Percentiles rank a stretch among this genome's conserved stretches.
phyloP scores from a whole-genome alignment of 2,888 invertebrate genomes.

The Drosophila quinaria region DNA sequence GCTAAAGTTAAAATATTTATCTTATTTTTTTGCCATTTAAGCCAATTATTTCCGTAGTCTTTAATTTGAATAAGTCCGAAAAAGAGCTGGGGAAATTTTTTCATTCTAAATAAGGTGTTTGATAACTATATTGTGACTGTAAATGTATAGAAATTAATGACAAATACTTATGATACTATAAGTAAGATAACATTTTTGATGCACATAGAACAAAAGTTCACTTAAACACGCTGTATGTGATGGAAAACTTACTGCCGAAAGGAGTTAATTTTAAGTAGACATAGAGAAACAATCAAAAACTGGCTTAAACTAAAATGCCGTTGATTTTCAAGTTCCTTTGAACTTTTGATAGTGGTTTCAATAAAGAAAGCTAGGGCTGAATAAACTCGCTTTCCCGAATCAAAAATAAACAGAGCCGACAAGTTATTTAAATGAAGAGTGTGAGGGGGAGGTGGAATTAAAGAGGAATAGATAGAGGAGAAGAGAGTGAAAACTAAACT shows the following conservation, averaged over 20 bases:
- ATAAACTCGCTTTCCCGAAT: slow-evolving; percentile 29
- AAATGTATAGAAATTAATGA: no score
- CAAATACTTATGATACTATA: no score
- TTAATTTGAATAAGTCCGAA: not conserved
- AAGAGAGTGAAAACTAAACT: slow-evolving; percentile 18
- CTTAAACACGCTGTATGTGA: not conserved
- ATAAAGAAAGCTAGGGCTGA: slow-evolving; percentile 32
- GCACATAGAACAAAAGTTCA: no score
- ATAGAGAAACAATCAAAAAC: slow-evolving; percentile 9
- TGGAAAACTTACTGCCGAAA: not conserved
- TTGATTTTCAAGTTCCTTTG: slow-evolving; percentile 20
- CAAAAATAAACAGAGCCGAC: slow-evolving; percentile 31
- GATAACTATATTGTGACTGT: no score
- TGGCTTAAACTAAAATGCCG: not conserved
- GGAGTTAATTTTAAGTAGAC: not conserved
- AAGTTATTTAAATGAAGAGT: slow-evolving; percentile 22
- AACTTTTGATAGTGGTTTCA: slow-evolving; percentile 26
- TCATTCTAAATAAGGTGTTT: no score
- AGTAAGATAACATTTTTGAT: no score
- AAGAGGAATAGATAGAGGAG: not conserved
- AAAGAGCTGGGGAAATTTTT: not conserved
- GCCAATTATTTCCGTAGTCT: no score
- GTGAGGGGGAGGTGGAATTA: not conserved
- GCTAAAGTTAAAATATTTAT: no score
- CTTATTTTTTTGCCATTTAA: no score